Evolutionary conservation across 2,888 invertebrate genomes (phyloP).

Genomic region (Tenthredo scrophulariae): DNA sequence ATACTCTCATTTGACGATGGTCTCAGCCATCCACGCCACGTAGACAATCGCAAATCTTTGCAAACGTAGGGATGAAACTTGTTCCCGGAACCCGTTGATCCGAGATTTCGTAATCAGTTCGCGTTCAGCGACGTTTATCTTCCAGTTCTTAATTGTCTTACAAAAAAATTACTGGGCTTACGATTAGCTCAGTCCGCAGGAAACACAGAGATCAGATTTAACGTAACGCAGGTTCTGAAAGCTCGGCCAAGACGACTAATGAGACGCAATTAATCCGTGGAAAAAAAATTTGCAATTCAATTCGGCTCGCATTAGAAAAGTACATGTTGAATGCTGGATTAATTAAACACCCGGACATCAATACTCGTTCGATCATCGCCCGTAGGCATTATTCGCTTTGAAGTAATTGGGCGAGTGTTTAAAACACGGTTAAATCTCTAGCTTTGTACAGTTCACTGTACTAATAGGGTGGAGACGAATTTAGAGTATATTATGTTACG

Average conservation of each 20-base stretch:
- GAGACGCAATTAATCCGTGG: background rate
- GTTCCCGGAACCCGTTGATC: slow-evolving; percentile 18
- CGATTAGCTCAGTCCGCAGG: slow-evolving; percentile 8
- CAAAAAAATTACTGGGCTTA: slow-evolving; percentile 1
- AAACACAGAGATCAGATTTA: slow-evolving; percentile 15
- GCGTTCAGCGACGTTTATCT: slow-evolving; percentile 21
- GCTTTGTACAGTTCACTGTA: background rate
- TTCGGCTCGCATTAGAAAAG: background rate
- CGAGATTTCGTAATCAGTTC: slow-evolving; percentile 21
- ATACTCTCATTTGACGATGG: slow-evolving; percentile 23
- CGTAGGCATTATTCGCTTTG: background rate
- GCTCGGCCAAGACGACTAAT: background rate
- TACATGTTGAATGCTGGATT: background rate
- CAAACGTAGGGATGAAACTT: slow-evolving; percentile 26
- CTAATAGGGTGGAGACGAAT: background rate
- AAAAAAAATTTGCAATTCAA: background rate
- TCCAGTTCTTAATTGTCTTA: slow-evolving; percentile 9
- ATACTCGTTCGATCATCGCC: background rate
- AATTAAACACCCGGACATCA: background rate
- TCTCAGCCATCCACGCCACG: slow-evolving; percentile 18
- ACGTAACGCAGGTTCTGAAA: background rate
- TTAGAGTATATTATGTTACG: background rate
- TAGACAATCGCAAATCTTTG: slow-evolving; percentile 45
- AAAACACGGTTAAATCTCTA: background rate
- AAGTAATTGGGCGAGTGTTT: background rate